Conservation (phyloP, 2,113 vertebrate genomes). For the Carassius auratus region DNA sequence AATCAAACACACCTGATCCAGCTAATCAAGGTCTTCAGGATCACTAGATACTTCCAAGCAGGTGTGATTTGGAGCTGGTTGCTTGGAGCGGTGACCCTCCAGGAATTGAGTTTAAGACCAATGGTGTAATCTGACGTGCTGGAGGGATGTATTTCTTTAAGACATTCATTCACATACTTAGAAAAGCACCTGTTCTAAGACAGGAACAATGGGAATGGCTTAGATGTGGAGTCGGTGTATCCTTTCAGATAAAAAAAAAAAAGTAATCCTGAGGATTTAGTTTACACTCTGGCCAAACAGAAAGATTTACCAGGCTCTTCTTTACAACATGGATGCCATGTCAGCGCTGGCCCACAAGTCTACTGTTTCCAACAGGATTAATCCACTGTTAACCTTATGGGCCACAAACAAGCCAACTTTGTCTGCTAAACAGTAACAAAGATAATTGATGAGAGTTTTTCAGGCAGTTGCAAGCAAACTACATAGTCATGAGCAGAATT, state of each 20-base stretch:
- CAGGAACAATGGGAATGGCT: conserved; percentile 36
- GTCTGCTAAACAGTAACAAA: conserved; percentile 20
- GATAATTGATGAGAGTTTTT: background rate
- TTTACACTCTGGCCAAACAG: conserved; percentile 57
- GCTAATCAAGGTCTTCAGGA: too few species aligned
- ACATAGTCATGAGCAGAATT: background rate
- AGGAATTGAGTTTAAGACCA: too few species aligned
- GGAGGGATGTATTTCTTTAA: conserved; percentile 10
- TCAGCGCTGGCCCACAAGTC: conserved; percentile 58
- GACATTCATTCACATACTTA: conserved; percentile 10
- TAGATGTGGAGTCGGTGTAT: conserved; percentile 50
- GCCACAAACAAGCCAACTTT: conserved; percentile 47
- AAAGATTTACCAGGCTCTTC: conserved; percentile 20
- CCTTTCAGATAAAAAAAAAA: conserved; percentile 57
- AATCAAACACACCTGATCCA: too few species aligned
- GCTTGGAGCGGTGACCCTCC: too few species aligned
- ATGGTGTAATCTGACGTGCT: background rate
- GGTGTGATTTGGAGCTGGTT: too few species aligned
- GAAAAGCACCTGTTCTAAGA: conserved; percentile 34
- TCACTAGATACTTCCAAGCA: too few species aligned
- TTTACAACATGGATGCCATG: conserved; percentile 10
- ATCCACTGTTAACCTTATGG: conserved; percentile 60
- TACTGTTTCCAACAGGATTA: conserved; percentile 62
- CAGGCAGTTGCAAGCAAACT: background rate
- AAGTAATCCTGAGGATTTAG: conserved; percentile 61